Base-by-base conservation (phyloP, 2,113 vertebrate genomes). In the Tinamus guttatus region DNA sequence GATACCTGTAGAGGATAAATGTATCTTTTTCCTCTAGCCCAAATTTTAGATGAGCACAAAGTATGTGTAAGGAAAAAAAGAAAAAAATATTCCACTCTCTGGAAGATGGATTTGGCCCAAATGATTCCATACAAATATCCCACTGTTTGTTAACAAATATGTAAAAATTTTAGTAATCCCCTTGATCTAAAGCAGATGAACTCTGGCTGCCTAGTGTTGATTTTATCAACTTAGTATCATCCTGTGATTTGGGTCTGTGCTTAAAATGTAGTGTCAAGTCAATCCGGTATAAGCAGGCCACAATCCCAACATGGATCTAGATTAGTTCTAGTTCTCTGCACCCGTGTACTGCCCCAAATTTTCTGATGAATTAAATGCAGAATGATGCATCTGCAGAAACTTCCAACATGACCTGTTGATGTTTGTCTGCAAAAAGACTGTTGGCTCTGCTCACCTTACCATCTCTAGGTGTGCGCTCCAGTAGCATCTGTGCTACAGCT, bases 141-240 rank as follows among this genome's bases (percentile, higher is more conserved):
- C 54, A 43, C 79, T 80, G 52, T 87, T 89, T 80, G 86, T 85
- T 92, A 93, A 65, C 69, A 93, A 94, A 94, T 69, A 77, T 90
- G 74, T 93, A 92, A 92, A 93, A 94, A 73, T 79, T 77, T 81
- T 73, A 69, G 90, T 95, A 93, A 92, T 92, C 92, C 83, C 30
- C 88, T 81, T 90, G 85, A 96, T 96, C 74, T 88, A 91, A 94
- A 97, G 92, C 93, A 95, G 96, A 96, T 85, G 92, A 77, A 27
- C 74, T 93, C 85, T 88, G 74, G 74, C 90, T 95, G 81, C 86
- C 94, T 90, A 74, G 81, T 93, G 85, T 93, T 94, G 94, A 92
- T 90, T 96, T 97, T 95, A 96, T 95, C 92, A 90, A 90, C 83
- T 93, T 69, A 92, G 67, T 45, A 65, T 96, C 93, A 95, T 94